Evolutionary conservation across 2,113 vertebrate genomes (phyloP).

Genomic region (Hirundichthys speculiger): DNA sequence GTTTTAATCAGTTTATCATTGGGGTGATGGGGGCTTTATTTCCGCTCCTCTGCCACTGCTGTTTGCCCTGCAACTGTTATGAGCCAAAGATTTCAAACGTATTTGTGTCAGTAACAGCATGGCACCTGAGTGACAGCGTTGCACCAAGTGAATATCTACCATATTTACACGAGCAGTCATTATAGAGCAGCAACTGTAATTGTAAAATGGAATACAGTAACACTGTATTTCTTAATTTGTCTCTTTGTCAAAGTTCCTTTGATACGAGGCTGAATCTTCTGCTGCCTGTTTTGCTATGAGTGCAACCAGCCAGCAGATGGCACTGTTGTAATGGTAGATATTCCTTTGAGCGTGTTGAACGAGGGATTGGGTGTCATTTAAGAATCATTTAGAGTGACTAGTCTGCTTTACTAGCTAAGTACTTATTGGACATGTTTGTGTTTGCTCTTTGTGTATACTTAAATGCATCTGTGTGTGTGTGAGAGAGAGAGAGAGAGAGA

Average conservation of each 20-base stretch:
- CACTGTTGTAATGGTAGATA: slow-evolving; percentile 24
- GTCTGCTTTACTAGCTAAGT: slow-evolving; percentile 7
- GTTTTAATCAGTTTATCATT: slow-evolving; percentile 11
- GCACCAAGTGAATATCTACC: not conserved
- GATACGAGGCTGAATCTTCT: no score
- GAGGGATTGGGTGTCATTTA: slow-evolving; percentile 3
- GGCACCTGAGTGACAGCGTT: not conserved
- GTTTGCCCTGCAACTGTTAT: slow-evolving; percentile 9
- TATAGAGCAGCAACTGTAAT: not conserved
- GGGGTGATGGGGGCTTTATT: no score
- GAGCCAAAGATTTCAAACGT: slow-evolving; percentile 12
- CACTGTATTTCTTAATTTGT: not conserved
- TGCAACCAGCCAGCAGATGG: slow-evolving; percentile 43
- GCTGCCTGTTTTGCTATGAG: slow-evolving; percentile 22
- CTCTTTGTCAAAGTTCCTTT: no score
- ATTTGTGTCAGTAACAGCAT: not conserved
- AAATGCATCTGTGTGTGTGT: not conserved
- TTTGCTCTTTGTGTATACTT: no score
- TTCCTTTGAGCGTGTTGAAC: slow-evolving; percentile 9
- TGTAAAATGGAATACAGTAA: not conserved
- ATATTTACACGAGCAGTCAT: not conserved
- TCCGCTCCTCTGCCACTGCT: not conserved
- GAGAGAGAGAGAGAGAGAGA: not conserved
- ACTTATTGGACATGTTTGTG: not conserved
- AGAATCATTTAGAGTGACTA: not conserved